These are phyloP conservation scores for Leptinotarsa lineolata DNA, from an alignment of 1,140 invertebrate species.

Conservation along the genomic window DNA sequence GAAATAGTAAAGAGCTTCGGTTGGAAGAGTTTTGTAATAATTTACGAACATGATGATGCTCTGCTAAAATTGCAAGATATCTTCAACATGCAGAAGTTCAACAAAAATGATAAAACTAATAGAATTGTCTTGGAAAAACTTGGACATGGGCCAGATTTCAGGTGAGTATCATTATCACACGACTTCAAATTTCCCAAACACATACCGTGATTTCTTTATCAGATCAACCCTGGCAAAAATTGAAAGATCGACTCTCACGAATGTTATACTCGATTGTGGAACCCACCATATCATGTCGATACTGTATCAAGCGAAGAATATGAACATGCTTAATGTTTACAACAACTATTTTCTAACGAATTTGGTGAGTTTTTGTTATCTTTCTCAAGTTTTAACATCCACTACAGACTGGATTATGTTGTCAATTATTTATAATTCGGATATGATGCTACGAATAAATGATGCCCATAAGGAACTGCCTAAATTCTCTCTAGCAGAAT, in stretches of 20 bases:
- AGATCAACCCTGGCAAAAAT: slow-evolving; percentile 80
- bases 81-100: slow-evolving; percentile 67
- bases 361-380: slow-evolving; percentile 47
- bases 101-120: slow-evolving; percentile 58
- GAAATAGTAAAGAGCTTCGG: slow-evolving; percentile 73
- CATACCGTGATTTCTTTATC: slow-evolving; percentile 32
- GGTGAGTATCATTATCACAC: slow-evolving; percentile 36
- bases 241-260: slow-evolving; percentile 67
- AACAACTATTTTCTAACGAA: slow-evolving; percentile 62
- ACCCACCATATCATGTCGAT: slow-evolving; percentile 68
- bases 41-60: slow-evolving; percentile 80
- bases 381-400: no score
- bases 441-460: no score
- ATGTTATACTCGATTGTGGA: slow-evolving; percentile 80
- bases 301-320: slow-evolving; percentile 77
- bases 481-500: no score
- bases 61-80: slow-evolving; percentile 82
- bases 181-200: neutral
- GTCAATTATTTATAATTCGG: no score
- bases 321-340: slow-evolving; percentile 77
- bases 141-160: slow-evolving; percentile 64
- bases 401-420: no score
- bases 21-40: slow-evolving; percentile 78
- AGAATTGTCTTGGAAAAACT: slow-evolving; percentile 61
- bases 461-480: no score